Base-by-base conservation (phyloP, 2,797 vertebrate genomes). In the Monodelphis domestica region DNA sequence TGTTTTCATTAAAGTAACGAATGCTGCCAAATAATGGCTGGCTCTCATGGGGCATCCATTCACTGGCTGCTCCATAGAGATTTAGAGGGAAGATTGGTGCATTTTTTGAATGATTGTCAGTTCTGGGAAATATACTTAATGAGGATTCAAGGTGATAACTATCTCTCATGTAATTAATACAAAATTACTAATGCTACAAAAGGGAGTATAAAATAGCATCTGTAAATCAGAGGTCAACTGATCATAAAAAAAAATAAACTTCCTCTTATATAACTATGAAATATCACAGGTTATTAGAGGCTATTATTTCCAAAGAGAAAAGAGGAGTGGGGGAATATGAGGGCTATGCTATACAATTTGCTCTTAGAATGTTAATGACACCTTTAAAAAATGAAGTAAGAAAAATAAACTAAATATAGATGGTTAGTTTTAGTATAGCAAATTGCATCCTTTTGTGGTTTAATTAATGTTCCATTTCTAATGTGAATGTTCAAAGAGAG, bases 1-100 rank as follows among this genome's bases (percentile, higher is more conserved):
- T 95, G 45, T 93, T 53, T 96, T 96, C 97, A 70, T 96, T 97
- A 94, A 96, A 97, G 90, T 63, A 55, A n/a, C 14, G 2, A 38
- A 91, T 88, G 14, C 7, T 97, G 90, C 91, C 54, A 95, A 93
- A 88, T 90, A 59, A 88, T 94, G 93, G 51, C 52, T 94, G 57
- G 55, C 53, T 53, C 89, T 94, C 45, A 93, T 53, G 90, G 94
- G 38, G 52, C 88, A 12, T 94, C 89, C 63, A 54, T 91, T 97
- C 87, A 70, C 56, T 84, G 91, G 6, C 89, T 96, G 29, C 54
- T 95, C 55, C 28, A 28, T 0, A 70, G 84, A 84, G 53, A 54
- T 33, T 33, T 14, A 59, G 4, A 88, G 28, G 53, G 38, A 88
- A 2, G 15, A 91, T 91, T 29, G 30, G 21, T 45, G 21, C 3